phyloP scores from a whole-genome alignment of 1,140 invertebrate species.

The Panagrolaimus sp. region DNA sequence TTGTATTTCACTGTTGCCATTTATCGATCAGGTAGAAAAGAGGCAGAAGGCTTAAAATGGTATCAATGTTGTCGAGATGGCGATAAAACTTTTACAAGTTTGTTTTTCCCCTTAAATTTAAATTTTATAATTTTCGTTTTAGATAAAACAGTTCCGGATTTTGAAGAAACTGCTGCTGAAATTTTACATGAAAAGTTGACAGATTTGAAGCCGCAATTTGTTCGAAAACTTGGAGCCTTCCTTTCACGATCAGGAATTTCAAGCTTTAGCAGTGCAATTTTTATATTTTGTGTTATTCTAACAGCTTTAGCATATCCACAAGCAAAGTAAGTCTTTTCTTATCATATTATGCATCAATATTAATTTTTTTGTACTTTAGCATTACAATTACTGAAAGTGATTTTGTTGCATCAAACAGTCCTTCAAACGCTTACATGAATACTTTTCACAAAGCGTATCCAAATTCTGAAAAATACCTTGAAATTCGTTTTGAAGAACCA shows the following conservation, averaged over 20 bases:
- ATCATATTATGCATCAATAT: background rate
- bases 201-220: slow-evolving; percentile 31
- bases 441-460: slow-evolving; percentile 25
- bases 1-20: slow-evolving; percentile 38
- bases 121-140: background rate
- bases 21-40: slow-evolving; percentile 28
- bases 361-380: background rate
- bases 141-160: slow-evolving; percentile 39
- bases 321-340: background rate
- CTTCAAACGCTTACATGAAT: slow-evolving; percentile 17
- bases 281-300: slow-evolving; percentile 16
- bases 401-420: slow-evolving; percentile 9
- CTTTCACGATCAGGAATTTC: slow-evolving; percentile 15
- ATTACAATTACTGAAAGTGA: slow-evolving; percentile 24
- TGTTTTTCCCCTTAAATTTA: background rate
- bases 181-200: slow-evolving; percentile 39
- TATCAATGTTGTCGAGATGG: slow-evolving; percentile 36
- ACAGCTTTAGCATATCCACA: background rate
- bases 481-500: slow-evolving; percentile 22
- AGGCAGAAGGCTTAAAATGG: slow-evolving; percentile 43
- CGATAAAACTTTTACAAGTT: slow-evolving; percentile 39
- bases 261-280: slow-evolving; percentile 20
- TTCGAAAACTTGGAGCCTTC: slow-evolving; percentile 27
- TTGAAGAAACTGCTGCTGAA: slow-evolving; percentile 26
- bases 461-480: slow-evolving; percentile 37